Percentiles rank a stretch among this genome's conserved stretches.
Evolutionary conservation across 2,888 invertebrate genomes (phyloP).

Genomic region (Congeria kusceri): DNA sequence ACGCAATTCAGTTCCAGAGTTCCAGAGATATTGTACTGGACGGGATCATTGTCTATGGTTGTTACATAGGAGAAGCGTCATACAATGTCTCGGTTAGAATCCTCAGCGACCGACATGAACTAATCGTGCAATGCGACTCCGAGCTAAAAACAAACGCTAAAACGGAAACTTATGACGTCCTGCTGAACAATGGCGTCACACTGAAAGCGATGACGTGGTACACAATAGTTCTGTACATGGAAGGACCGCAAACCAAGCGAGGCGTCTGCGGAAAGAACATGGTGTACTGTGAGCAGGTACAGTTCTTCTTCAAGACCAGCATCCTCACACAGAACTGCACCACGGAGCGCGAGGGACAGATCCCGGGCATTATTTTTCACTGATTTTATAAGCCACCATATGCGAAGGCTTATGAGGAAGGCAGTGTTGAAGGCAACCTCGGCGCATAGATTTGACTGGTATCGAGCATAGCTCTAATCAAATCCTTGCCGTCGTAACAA

Average conservation of each 20-base stretch:
- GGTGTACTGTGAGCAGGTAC: slow-evolving; percentile 56
- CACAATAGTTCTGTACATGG: slow-evolving; percentile 42
- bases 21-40: slow-evolving; percentile 46
- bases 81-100: slow-evolving; percentile 40
- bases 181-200: slow-evolving; percentile 30
- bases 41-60: slow-evolving; percentile 47
- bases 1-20: slow-evolving; percentile 52
- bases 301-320: slow-evolving; percentile 54
- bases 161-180: slow-evolving; percentile 41
- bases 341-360: slow-evolving; percentile 51
- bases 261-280: slow-evolving; percentile 46
- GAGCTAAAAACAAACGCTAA: slow-evolving; percentile 27
- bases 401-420: too few species aligned
- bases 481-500: too few species aligned
- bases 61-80: slow-evolving; percentile 24
- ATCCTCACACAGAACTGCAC: slow-evolving; percentile 32
- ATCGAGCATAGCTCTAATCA: too few species aligned
- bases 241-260: slow-evolving; percentile 51
- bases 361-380: slow-evolving; percentile 53
- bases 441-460: too few species aligned
- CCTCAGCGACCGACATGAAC: slow-evolving; percentile 18
- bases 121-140: slow-evolving; percentile 14
- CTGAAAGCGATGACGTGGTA: slow-evolving; percentile 50
- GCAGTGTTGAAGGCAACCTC: too few species aligned
- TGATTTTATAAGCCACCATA: too few species aligned